Evolutionary conservation across 2,888 invertebrate genomes (phyloP).

Genomic region (Microplitis deprimator): DNA sequence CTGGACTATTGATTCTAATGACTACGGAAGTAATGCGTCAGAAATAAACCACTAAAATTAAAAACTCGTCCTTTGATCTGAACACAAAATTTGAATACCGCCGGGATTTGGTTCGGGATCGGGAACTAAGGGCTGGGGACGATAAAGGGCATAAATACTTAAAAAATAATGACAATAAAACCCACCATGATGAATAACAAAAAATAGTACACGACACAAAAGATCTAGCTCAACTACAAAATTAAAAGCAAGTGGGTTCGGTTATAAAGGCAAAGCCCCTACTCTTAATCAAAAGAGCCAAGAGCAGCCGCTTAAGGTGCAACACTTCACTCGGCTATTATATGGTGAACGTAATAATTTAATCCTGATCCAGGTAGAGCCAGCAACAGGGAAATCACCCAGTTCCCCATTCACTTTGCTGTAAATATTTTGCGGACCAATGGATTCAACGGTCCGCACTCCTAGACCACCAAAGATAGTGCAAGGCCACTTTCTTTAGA

Average conservation of each 20-base stretch:
- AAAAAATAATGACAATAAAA: slow-evolving; percentile 20
- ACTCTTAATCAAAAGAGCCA: slow-evolving; percentile 49
- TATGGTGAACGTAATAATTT: slow-evolving; percentile 55
- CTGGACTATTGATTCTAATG: not conserved
- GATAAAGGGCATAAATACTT: not conserved
- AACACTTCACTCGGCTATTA: slow-evolving; percentile 42
- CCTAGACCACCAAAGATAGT: slow-evolving; percentile 31
- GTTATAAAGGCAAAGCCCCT: slow-evolving; percentile 69
- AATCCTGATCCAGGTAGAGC: slow-evolving; percentile 36
- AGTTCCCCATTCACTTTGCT: slow-evolving; percentile 55
- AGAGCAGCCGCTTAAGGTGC: slow-evolving; percentile 34
- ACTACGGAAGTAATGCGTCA: not conserved
- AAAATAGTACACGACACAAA: slow-evolving; percentile 55
- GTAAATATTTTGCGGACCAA: slow-evolving; percentile 49
- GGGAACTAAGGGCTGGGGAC: not conserved
- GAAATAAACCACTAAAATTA: not conserved
- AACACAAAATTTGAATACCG: not conserved
- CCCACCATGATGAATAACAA: slow-evolving; percentile 40
- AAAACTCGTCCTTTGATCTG: not conserved
- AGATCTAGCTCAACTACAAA: slow-evolving; percentile 65
- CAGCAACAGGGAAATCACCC: slow-evolving; percentile 35
- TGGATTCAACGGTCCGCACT: slow-evolving; percentile 33
- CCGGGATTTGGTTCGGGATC: not conserved
- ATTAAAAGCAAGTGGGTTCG: slow-evolving; percentile 58
- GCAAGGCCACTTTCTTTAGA: slow-evolving; percentile 54